Evolutionary conservation across 2,888 invertebrate genomes (phyloP), one percentile per base, ranked within the genome.

Genomic region (Lysandra coridon): DNA sequence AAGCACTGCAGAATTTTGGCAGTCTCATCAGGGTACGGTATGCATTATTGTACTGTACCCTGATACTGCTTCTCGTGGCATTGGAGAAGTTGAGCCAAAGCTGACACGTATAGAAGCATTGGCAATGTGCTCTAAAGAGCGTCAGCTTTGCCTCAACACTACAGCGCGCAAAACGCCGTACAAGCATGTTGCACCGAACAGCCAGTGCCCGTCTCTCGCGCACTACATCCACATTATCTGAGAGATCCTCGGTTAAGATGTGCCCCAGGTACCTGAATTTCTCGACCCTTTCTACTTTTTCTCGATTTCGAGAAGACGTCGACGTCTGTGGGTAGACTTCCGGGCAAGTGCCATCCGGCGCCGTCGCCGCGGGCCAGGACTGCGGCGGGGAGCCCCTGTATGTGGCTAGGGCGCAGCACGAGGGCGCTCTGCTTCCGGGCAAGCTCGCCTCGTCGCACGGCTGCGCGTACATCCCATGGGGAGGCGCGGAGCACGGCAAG

Each of bases 341-440:
- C 7, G 97, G 96, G 1, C 95, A 96, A 84, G 93, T 97, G 62
- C 97, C 97, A 1, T 95, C 96, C 1, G 97, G 96, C 80, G 97
- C 97, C 0, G 92, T 97, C 57, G 92, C 96, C 7, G 97, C 95
- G 2, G 97, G 97, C 10, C 95, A 94, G 82, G 96, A 96, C 87
- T 87, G 87, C 82, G 90, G 86, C 44, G 96, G 96, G 44, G 96
- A 96, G 84, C 95, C 95, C 5, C 84, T 97, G 60, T 97, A 95
- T 88, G 96, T 97, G 1, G 96, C 96, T 57, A 95, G 98, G 83
- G 97, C 97, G 0, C 94, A 94, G 78, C 97, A 97, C 87, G 97
- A 97, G 85, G 98, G 97, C 17, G 97, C 96, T 78, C 88, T 97
- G 73, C 94, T 98, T 82, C 98, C 98, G 77, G 98, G 98, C 79